Percentiles rank a stretch among this genome's conserved stretches.
Evolutionary conservation across 2,113 vertebrate genomes (phyloP).

Genomic region (Percina caprodes): DNA sequence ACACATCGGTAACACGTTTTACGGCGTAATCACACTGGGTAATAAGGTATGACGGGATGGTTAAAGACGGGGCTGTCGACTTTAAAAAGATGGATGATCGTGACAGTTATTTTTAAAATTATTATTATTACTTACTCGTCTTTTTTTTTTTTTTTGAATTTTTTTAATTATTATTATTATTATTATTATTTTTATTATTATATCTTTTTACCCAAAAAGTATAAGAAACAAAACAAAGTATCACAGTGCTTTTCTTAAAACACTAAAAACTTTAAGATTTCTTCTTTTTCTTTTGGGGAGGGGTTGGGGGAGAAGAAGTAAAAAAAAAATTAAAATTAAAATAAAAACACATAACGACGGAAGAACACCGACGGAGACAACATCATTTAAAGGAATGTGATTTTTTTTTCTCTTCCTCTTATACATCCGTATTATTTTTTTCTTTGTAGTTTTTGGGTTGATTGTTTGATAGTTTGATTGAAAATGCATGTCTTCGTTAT

Average conservation of each 20-base stretch:
- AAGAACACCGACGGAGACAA: constrained; percentile 61
- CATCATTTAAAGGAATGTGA: constrained; percentile 72
- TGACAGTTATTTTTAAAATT: constrained; percentile 85
- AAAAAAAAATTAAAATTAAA: too few relatives aligned
- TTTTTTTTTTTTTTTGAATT: constrained; percentile 79
- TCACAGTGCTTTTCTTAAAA: constrained; percentile 95
- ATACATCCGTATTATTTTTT: constrained; percentile 83
- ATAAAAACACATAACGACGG: constrained; percentile 54
- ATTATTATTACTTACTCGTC: too few relatives aligned
- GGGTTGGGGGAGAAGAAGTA: too few relatives aligned
- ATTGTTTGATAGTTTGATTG: constrained; percentile 87
- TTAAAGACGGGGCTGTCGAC: constrained; percentile 70
- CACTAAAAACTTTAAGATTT: constrained; percentile 89
- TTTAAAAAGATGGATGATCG: constrained; percentile 92
- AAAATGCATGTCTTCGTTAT: constrained; percentile 87
- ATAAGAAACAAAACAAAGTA: constrained; percentile 55
- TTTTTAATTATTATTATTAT: constrained; percentile 81
- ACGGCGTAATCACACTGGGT: constrained; percentile 95
- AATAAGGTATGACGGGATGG: constrained; percentile 93
- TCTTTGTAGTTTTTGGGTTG: constrained; percentile 75
- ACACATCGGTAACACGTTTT: constrained; percentile 95
- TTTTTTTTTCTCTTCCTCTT: constrained; percentile 83
- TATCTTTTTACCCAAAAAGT: constrained; percentile 61
- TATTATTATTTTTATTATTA: constrained; percentile 66
- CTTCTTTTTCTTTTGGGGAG: constrained; percentile 87